Base-by-base conservation (phyloP, 2,888 invertebrate genomes). In the Heteromurus nitidus region DNA sequence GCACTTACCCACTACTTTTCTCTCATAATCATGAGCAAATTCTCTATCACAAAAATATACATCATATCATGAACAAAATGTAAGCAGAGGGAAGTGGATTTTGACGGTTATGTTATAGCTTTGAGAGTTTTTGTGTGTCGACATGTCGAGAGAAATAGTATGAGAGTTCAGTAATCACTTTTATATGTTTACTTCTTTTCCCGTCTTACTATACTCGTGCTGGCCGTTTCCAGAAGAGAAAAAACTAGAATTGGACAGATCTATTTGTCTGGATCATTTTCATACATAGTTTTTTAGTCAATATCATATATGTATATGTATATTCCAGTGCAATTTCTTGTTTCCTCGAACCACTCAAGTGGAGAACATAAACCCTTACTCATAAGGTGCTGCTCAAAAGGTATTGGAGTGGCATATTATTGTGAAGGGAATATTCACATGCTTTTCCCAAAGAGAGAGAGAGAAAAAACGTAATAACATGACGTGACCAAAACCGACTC, bases 21-120 rank as follows among this genome's bases (percentile, higher is more conserved):
- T n/a, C 65, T 68, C 60, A 58, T 76, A 76, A 76, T 74, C 67
- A 68, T 42, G 67, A 76, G 58, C 30, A 60, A 76, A 68, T 76
- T 75, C 28, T 65, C 30, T 55, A 65, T 55, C 53, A 24, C 50
- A 55, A 74, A 55, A 36, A 65, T 26, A 22, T 16, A 44, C 28
- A 64, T 18, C 30, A 58, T 26, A 9, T 42, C 28, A 67, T 3
- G n/a, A 58, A 68, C 26, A 67, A 36, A 50, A 75, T 36, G 28
- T 30, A 64, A 60, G 30, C 30, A 64, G n/a, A n/a, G 30, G 22
- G 16, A 76, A 60, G 75, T 68, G 64, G 65, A 65, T 74, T 62
- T 22, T 44, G 62, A 50, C 47, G 31, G 47, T 73, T 73, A 50
- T 65, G n/a, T n/a, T n/a, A n/a, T n/a, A n/a, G n/a, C n/a, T n/a